phyloP scores from a whole-genome alignment of 2,113 vertebrate species.

The Oplegnathus fasciatus region DNA sequence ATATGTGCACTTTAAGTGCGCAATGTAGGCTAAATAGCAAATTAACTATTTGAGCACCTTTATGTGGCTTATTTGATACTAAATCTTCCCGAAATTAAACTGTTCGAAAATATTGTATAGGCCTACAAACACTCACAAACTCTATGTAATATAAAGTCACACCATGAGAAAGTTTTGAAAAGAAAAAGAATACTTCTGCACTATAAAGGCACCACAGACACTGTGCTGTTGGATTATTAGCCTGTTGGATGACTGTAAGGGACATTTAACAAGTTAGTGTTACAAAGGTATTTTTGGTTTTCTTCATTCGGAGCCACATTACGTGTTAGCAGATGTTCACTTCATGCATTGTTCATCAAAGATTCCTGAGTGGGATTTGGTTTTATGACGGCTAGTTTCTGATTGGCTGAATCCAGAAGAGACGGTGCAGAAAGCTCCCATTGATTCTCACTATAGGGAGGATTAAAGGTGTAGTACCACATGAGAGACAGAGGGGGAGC shows the following conservation, averaged over 20 bases:
- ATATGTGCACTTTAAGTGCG: not conserved
- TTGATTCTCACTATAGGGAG: not conserved
- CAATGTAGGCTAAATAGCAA: not conserved
- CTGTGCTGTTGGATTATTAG: not conserved
- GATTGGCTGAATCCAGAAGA: conserved; percentile 29
- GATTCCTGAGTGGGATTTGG: not conserved
- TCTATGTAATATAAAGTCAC: too few relatives aligned
- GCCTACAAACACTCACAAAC: too few relatives aligned
- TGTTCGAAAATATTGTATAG: not conserved
- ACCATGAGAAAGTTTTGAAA: not conserved
- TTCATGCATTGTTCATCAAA: not conserved
- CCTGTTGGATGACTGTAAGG: not conserved
- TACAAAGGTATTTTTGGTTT: not conserved
- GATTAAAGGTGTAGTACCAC: conserved; percentile 24
- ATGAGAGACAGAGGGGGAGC: conserved; percentile 29
- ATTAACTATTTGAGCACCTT: not conserved
- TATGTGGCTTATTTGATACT: not conserved
- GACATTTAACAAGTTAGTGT: not conserved
- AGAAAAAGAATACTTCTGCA: not conserved
- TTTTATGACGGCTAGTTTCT: conserved; percentile 15
- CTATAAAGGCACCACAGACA: not conserved
- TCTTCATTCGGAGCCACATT: not conserved
- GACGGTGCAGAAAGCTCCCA: not conserved
- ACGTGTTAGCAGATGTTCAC: not conserved
- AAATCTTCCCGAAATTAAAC: not conserved